Evolutionary conservation across 2,113 vertebrate species (phyloP).

Genomic region (Grammomys surdaster): DNA sequence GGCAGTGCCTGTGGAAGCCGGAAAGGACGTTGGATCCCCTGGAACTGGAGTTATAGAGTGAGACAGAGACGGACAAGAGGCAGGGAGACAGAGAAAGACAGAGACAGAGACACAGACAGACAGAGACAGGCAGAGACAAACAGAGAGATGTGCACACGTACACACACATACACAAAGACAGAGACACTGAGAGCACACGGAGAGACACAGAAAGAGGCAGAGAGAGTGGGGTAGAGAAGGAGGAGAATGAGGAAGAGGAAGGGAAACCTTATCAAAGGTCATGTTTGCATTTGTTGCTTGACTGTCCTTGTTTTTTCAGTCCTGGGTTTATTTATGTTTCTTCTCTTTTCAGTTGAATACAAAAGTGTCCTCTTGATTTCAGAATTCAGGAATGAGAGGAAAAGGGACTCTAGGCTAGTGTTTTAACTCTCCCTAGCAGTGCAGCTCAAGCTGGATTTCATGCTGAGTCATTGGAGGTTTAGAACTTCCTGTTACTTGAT

Average conservation of each 20-base stretch:
- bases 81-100: background rate
- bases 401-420: background rate
- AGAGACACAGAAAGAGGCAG: background rate
- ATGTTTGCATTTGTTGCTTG: background rate
- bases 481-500: background rate
- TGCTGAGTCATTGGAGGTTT: background rate
- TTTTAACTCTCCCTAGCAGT: background rate
- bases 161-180: background rate
- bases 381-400: background rate
- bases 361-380: background rate
- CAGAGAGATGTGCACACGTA: no score
- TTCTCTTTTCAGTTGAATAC: background rate
- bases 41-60: background rate
- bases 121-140: no score
- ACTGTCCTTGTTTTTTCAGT: background rate
- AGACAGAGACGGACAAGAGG: background rate
- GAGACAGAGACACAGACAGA: background rate
- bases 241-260: background rate
- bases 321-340: background rate
- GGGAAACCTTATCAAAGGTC: no score
- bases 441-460: background rate
- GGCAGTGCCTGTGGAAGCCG: background rate
- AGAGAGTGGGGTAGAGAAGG: background rate
- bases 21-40: background rate
- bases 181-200: background rate